Conservation (phyloP, 2,113 vertebrate species). For the Microcebus lehilahytsara region DNA sequence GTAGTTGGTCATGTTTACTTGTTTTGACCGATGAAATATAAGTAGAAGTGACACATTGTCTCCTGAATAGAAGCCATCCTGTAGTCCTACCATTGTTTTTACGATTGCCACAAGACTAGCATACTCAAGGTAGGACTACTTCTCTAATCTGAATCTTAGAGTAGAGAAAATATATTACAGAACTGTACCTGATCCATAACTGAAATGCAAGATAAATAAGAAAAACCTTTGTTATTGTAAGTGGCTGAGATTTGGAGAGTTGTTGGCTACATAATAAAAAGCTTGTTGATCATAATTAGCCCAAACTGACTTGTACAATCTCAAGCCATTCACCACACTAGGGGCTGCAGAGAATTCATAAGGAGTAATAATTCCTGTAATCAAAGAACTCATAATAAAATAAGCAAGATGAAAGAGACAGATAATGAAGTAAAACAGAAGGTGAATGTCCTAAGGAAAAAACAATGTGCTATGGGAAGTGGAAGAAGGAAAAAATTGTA, state of each 20-base stretch:
- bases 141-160: neutral
- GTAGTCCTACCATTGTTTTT: neutral
- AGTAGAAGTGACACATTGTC: neutral
- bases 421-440: neutral
- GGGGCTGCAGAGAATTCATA: neutral
- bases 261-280: neutral
- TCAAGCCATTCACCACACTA: neutral
- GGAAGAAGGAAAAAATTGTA: neutral
- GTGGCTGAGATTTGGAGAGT: neutral
- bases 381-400: neutral
- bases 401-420: neutral
- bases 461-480: neutral
- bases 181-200: neutral
- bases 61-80: neutral
- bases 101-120: neutral
- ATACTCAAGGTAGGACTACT: neutral
- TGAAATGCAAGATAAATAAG: neutral
- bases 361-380: neutral
- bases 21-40: neutral
- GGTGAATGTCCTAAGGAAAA: neutral
- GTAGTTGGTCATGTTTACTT: neutral
- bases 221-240: neutral
- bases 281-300: neutral
- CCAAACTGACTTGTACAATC: neutral
- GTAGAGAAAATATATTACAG: neutral